Percentiles rank a stretch among this genome's conserved stretches.
These are phyloP conservation scores for Nemapogon koenigi DNA, from an alignment of 2,888 invertebrate species.

Conservation along the genomic window DNA sequence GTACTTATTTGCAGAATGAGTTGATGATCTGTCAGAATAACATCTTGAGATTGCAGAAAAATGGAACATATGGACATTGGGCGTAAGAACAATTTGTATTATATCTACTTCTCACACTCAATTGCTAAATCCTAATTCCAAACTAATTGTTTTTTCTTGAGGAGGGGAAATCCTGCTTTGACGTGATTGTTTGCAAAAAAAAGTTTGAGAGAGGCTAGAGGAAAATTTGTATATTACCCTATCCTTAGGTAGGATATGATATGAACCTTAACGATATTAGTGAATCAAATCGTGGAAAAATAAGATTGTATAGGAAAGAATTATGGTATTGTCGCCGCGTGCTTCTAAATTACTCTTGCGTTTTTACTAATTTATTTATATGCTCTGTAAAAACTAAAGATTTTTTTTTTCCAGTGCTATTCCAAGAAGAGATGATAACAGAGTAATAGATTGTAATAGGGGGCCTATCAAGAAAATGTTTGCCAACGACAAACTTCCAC, in stretches of 20 bases:
- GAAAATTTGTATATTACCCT: not conserved
- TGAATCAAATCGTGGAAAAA: constrained; percentile 11
- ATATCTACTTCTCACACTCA: too few relatives aligned
- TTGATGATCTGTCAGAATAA: constrained; percentile 56
- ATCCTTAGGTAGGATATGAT: not conserved
- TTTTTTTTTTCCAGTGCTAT: constrained; percentile 40
- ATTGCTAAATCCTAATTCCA: too few relatives aligned
- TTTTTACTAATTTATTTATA: too few relatives aligned
- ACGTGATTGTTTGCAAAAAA: not conserved
- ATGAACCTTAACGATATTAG: not conserved
- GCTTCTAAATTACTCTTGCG: too few relatives aligned
- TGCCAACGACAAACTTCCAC: constrained; percentile 44
- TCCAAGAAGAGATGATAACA: constrained; percentile 44
- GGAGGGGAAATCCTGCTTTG: too few relatives aligned
- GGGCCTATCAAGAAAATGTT: constrained; percentile 52
- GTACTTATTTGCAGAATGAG: constrained; percentile 56
- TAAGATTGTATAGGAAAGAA: too few relatives aligned
- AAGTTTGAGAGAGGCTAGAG: constrained; percentile 9
- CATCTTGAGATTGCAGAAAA: constrained; percentile 47
- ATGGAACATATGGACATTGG: constrained; percentile 37
- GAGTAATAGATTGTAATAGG: constrained; percentile 55
- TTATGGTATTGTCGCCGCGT: too few relatives aligned
- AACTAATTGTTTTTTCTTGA: too few relatives aligned
- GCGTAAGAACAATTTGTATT: constrained; percentile 53
- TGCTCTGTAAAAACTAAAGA: constrained; percentile 11